Evolutionary conservation across 2,888 invertebrate genomes (phyloP).

Genomic region (Perithous albicinctus): DNA sequence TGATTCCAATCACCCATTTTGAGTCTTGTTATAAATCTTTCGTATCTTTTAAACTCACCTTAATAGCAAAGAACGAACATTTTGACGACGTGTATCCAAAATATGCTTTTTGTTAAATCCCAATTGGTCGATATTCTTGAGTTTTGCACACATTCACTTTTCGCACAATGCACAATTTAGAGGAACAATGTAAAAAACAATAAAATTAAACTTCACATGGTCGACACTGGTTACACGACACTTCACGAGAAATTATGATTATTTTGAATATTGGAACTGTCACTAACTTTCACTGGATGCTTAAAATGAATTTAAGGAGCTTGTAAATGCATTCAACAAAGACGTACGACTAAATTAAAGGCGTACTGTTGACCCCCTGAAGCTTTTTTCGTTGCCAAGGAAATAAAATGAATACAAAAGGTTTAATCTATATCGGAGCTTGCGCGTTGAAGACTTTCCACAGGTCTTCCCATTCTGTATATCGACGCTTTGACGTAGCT

Average conservation of each 20-base stretch:
- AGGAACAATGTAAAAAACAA: background rate
- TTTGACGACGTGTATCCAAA: background rate
- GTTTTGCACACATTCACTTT: background rate
- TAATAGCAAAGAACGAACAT: background rate
- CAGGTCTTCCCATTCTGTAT: no score
- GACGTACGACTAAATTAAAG: background rate
- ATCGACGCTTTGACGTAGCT: no score
- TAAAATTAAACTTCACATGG: background rate
- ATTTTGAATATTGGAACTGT: no score
- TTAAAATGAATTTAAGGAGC: no score
- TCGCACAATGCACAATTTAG: background rate
- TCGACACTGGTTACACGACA: background rate
- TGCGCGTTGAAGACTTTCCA: constrained; percentile 14
- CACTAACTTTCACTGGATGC: background rate
- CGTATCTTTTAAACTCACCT: background rate
- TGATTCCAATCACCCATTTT: background rate
- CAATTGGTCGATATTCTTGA: background rate
- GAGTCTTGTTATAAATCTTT: background rate
- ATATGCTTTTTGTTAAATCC: background rate
- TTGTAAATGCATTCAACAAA: no score
- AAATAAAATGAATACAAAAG: background rate
- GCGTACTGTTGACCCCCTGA: background rate
- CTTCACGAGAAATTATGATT: no score
- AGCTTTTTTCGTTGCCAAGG: constrained; percentile 22
- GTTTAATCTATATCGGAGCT: background rate